These are phyloP conservation scores for Drosophila albomicans DNA, from an alignment of 1,140 invertebrate genomes.

Conservation along the genomic window DNA sequence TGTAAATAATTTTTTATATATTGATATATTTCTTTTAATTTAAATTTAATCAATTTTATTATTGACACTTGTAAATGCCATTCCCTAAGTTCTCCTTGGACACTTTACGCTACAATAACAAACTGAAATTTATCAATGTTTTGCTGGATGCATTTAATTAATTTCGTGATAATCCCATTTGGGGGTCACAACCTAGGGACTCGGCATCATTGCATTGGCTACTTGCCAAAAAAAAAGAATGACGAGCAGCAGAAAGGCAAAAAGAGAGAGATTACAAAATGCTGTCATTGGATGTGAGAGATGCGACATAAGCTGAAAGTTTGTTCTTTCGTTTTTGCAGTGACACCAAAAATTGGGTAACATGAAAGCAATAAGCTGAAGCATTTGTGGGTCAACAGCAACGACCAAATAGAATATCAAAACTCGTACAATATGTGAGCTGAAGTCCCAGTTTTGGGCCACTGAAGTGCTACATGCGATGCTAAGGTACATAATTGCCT, in stretches of 20 bases:
- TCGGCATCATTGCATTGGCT: slow-evolving; percentile 32
- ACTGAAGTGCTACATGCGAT: slow-evolving; percentile 16
- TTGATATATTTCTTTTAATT: no score
- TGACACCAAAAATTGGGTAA: slow-evolving; percentile 45
- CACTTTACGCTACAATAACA: background rate
- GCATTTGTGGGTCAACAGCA: slow-evolving; percentile 55
- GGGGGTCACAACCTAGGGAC: slow-evolving; percentile 5
- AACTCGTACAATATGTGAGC: background rate
- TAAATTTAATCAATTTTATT: no score
- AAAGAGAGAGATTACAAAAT: slow-evolving; percentile 32
- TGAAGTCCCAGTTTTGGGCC: background rate
- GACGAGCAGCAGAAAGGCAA: background rate
- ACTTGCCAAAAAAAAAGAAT: slow-evolving; percentile 25
- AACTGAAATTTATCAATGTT: slow-evolving; percentile 29
- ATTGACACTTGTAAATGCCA: background rate
- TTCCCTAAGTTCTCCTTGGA: background rate
- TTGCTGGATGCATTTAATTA: slow-evolving; percentile 34
- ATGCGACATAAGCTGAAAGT: slow-evolving; percentile 35
- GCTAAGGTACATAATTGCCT: slow-evolving; percentile 40
- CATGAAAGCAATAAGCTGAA: slow-evolving; percentile 51
- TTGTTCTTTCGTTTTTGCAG: slow-evolving; percentile 26
- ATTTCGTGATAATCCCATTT: slow-evolving; percentile 34
- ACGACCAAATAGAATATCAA: slow-evolving; percentile 17
- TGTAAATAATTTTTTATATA: no score
- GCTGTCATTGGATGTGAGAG: slow-evolving; percentile 39